phyloP scores from a whole-genome alignment of 2,797 vertebrate genomes.

The Molossus molossus region DNA sequence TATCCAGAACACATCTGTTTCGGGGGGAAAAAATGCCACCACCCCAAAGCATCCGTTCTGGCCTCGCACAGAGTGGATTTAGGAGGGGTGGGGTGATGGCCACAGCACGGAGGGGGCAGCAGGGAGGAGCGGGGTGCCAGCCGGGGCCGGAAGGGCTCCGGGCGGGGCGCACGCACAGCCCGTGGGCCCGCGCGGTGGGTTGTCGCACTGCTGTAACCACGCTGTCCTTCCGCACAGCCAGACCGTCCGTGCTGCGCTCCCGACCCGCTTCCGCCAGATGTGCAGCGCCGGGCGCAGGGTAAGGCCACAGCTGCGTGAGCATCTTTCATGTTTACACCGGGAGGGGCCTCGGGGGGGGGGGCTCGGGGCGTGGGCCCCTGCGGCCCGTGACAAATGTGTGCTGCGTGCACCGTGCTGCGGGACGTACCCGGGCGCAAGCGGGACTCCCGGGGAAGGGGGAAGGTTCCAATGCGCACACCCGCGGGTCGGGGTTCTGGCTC shows the following conservation, averaged over 20 bases:
- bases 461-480: not conserved
- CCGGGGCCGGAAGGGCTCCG: not conserved
- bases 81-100: not conserved
- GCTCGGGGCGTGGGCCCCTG: conserved; percentile 63
- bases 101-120: not conserved
- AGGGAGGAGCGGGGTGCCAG: not conserved
- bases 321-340: conserved; percentile 84
- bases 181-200: conserved; percentile 79
- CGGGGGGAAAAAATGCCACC: conserved; percentile 29
- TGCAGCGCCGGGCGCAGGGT: conserved; percentile 88
- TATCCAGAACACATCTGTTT: conserved; percentile 77
- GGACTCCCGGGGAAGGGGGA: conserved; percentile 28
- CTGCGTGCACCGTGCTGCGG: conserved; percentile 71
- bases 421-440: conserved; percentile 16
- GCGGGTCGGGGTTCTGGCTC: conserved; percentile 42
- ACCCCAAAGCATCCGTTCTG: conserved; percentile 63
- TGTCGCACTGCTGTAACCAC: conserved; percentile 88
- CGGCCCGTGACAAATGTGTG: conserved; percentile 67
- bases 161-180: too few species aligned
- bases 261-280: conserved; percentile 90
- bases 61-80: conserved; percentile 28
- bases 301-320: conserved; percentile 88
- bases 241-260: conserved; percentile 89
- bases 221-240: conserved; percentile 90
- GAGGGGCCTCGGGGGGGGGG: conserved; percentile 80